Evolutionary conservation across 1,140 invertebrate genomes (phyloP).

Genomic region (Panagrolaimus sp.): DNA sequence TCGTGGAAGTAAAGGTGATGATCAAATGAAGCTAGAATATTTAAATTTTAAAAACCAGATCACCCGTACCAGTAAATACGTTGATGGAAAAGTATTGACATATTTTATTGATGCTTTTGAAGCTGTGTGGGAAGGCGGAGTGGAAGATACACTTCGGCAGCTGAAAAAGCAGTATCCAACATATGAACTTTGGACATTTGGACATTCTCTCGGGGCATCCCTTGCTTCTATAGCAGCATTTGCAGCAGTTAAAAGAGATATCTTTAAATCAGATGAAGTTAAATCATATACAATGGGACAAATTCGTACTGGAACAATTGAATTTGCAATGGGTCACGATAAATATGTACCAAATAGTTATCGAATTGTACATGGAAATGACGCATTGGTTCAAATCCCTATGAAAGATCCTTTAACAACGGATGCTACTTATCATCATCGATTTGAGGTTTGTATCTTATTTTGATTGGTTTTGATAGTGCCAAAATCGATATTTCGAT

Average conservation of each 20-base stretch:
- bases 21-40: no score
- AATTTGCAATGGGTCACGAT: constrained; percentile 39
- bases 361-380: constrained; percentile 38
- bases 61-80: background rate
- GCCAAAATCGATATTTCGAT: no score
- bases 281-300: constrained; percentile 50
- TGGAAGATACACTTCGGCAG: background rate
- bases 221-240: constrained; percentile 44
- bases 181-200: constrained; percentile 27
- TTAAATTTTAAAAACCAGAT: no score
- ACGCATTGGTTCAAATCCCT: constrained; percentile 42
- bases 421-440: background rate
- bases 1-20: no score
- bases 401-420: constrained; percentile 36
- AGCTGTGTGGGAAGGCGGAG: background rate
- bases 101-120: constrained; percentile 37
- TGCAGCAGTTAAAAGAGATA: constrained; percentile 51
- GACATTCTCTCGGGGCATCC: constrained; percentile 41
- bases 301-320: constrained; percentile 43
- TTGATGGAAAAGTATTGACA: constrained; percentile 39
- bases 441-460: background rate
- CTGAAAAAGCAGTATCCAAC: background rate
- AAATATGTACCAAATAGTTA: constrained; percentile 37
- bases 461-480: no score
- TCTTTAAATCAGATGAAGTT: constrained; percentile 47